Conservation (phyloP, 1,140 invertebrate species). For the Limonius californicus region DNA sequence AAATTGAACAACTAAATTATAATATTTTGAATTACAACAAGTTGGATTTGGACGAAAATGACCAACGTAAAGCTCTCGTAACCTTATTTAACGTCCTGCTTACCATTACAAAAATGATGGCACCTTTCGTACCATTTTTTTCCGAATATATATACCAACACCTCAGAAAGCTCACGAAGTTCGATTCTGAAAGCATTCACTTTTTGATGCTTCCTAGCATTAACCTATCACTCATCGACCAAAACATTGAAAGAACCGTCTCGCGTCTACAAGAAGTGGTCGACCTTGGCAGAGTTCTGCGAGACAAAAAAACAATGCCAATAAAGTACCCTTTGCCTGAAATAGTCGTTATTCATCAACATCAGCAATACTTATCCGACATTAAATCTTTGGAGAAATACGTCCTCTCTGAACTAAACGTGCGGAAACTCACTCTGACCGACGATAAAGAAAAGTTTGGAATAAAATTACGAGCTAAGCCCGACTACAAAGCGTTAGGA, state of each 20-base stretch:
- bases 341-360: slow-evolving; percentile 90
- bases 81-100: slow-evolving; percentile 87
- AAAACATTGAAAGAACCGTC: slow-evolving; percentile 85
- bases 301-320: slow-evolving; percentile 91
- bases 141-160: slow-evolving; percentile 97
- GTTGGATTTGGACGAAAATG: slow-evolving; percentile 79
- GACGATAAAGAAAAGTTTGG: slow-evolving; percentile 92
- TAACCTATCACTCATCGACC: slow-evolving; percentile 71
- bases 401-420: slow-evolving; percentile 92
- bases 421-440: slow-evolving; percentile 80
- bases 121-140: slow-evolving; percentile 97
- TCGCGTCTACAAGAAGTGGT: slow-evolving; percentile 92
- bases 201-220: slow-evolving; percentile 83
- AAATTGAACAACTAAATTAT: no score
- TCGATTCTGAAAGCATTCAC: slow-evolving; percentile 71
- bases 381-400: slow-evolving; percentile 79
- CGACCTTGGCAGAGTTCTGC: slow-evolving; percentile 85
- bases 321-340: slow-evolving; percentile 96
- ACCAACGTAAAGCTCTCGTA: slow-evolving; percentile 70
- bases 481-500: slow-evolving; percentile 84
- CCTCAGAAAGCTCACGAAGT: slow-evolving; percentile 56
- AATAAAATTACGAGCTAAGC: slow-evolving; percentile 90
- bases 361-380: slow-evolving; percentile 74
- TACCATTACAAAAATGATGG: slow-evolving; percentile 88
- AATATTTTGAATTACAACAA: no score